Evolutionary conservation across 2,888 invertebrate genomes (phyloP).

Genomic region (Tryphoninae sp.): DNA sequence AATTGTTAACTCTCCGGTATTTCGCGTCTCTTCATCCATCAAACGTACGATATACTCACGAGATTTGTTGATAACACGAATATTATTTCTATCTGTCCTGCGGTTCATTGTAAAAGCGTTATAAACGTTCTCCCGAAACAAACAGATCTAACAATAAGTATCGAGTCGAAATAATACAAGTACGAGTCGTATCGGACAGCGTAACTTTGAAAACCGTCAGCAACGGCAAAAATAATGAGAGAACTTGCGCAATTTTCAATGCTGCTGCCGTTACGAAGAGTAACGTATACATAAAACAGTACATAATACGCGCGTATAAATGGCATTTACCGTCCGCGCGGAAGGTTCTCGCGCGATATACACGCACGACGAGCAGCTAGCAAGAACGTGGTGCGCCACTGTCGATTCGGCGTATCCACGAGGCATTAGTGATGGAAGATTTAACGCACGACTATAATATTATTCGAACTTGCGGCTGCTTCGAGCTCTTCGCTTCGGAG

Average conservation of each 20-base stretch:
- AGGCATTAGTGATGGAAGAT: conserved; percentile 6
- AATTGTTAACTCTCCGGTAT: not conserved
- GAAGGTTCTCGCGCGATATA: not conserved
- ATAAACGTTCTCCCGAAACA: not conserved
- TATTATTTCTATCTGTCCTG: not conserved
- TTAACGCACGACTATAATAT: conserved; percentile 9
- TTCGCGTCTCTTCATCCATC: not conserved
- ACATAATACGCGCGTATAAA: not conserved
- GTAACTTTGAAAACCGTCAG: not conserved
- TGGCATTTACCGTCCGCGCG: not conserved
- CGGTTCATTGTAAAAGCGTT: not conserved
- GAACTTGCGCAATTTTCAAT: conserved; percentile 26
- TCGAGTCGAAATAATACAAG: conserved; percentile 31
- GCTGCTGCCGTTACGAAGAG: not conserved
- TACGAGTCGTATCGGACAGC: conserved; percentile 15
- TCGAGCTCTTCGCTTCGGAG: not conserved
- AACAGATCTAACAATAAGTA: not conserved
- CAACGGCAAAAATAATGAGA: conserved; percentile 12
- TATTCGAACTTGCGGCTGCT: conserved; percentile 1
- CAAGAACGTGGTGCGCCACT: not conserved
- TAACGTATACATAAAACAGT: conserved; percentile 1
- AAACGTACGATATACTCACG: not conserved
- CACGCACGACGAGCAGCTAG: not conserved
- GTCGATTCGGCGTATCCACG: not conserved
- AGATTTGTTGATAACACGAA: conserved; percentile 4